Base-by-base conservation (phyloP, 2,888 invertebrate species). In the Acanthopleura granulata region DNA sequence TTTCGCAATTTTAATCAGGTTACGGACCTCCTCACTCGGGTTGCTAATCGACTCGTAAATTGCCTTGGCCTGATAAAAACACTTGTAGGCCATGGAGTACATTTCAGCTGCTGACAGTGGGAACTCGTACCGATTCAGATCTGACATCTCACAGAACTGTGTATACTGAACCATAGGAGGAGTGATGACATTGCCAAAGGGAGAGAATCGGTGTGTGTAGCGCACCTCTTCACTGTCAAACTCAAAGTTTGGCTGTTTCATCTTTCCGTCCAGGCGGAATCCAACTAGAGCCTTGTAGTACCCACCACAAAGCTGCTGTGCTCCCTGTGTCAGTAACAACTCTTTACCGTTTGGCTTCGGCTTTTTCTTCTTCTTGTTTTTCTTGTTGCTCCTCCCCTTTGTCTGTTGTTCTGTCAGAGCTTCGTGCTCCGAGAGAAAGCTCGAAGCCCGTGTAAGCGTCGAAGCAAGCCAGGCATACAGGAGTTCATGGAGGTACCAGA, bases 221-320 rank as follows among this genome's bases (percentile, higher is more conserved):
- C 98, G 94, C 6, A 98, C 97, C 86, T 95, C 94, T 89, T 98
- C 90, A 88, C 94, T 96, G 91, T 98, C 97, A 91, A 97, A 98
- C 90, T 96, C 95, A 9, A 95, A 94, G 87, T 95, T 94, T 0
- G 97, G 97, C 89, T 95, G 93, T 62, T 89, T 90, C 82, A 98
- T 93, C 90, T 96, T 96, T 75, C 95, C 95, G 88, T 97, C 96
- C 88, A 96, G 93, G 81, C 95, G 94, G 87, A 98, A 94, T 0
- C 96, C 98, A 74, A 96, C 94, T 86, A 97, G 92, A n/a, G 97
- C 97, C 93, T 97, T 97, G 88, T 96, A 97, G 90, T 96, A 97
- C 11, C 97, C 98, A 0, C 97, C 98, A 90, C 97, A 97, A 93
- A 98, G 94, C 89, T 96, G 96, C 90, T 97, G 96, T 91, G 97